Conservation (phyloP, 2,888 invertebrate species). For the Griposia aprilina region DNA sequence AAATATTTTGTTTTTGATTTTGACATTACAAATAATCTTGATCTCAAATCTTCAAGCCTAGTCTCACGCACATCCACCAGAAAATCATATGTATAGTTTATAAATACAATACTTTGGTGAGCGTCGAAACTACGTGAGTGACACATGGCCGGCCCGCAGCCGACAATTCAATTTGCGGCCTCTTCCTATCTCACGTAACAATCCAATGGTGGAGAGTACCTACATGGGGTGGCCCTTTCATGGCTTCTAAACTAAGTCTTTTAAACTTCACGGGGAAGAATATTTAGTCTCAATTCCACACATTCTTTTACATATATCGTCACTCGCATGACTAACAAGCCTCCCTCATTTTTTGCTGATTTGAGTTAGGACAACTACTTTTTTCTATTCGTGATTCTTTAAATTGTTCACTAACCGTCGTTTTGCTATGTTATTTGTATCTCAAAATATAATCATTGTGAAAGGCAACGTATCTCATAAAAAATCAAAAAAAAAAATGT, state of each 20-base stretch:
- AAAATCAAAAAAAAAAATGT: too few species aligned
- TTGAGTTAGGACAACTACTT: too few species aligned
- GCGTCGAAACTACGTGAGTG: conserved; percentile 32
- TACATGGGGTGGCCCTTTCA: conserved; percentile 26
- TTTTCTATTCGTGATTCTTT: too few species aligned
- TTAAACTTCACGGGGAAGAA: background rate
- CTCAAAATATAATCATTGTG: too few species aligned
- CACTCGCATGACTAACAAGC: too few species aligned
- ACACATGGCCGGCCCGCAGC: conserved; percentile 36
- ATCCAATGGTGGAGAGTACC: conserved; percentile 39
- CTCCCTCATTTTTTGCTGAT: too few species aligned
- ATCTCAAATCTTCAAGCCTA: background rate
- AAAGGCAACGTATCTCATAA: too few species aligned
- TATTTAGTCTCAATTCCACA: background rate
- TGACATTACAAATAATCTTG: background rate
- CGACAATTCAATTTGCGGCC: conserved; percentile 73
- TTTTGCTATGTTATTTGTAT: too few species aligned
- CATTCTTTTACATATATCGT: background rate
- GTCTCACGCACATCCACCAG: background rate
- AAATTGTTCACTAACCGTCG: too few species aligned
- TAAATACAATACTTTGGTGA: conserved; percentile 31
- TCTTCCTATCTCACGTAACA: conserved; percentile 63
- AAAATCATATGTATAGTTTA: conserved; percentile 27
- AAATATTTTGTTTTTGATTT: too few species aligned
- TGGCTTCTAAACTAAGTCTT: conserved; percentile 41